These are phyloP conservation scores for Spheniscus humboldti DNA, from an alignment of 2,797 vertebrate species.

Conservation along the genomic window DNA sequence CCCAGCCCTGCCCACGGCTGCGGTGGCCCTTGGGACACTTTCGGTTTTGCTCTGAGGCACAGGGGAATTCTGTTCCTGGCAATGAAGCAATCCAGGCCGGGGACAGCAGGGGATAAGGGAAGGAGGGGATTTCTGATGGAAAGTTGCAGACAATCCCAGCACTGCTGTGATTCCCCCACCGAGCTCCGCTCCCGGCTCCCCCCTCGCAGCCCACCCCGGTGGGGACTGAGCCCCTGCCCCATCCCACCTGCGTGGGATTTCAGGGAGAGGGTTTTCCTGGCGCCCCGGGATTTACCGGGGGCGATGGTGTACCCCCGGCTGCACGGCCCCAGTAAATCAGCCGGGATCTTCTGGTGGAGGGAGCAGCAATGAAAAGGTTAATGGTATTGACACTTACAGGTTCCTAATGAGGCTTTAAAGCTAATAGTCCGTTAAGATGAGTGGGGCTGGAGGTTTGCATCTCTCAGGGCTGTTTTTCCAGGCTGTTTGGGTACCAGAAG, in stretches of 20 bases:
- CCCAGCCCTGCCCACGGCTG: not conserved
- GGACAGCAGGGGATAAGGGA: not conserved
- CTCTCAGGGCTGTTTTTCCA: not conserved
- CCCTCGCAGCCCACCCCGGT: rapidly evolving
- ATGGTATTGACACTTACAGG: not conserved
- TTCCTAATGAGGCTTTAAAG: not conserved
- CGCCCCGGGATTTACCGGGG: rapidly evolving
- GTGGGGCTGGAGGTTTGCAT: not conserved
- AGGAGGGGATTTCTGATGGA: constrained; percentile 26
- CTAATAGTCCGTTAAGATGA: not conserved
- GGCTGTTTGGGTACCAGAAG: not conserved
- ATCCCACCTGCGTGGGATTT: rapidly evolving
- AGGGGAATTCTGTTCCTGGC: not conserved
- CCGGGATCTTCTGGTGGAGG: not conserved
- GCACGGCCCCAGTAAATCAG: not conserved
- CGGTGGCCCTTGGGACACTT: not conserved
- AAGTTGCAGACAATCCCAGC: not conserved
- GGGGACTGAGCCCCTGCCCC: not conserved
- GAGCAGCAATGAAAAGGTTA: not conserved
- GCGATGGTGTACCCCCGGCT: rapidly evolving
- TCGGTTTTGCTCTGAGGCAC: not conserved
- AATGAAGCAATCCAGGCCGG: not conserved
- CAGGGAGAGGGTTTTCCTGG: not conserved
- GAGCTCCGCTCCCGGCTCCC: not conserved
- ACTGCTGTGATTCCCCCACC: not conserved